phyloP scores from a whole-genome alignment of 2,797 vertebrate species.

The Characodon lateralis region DNA sequence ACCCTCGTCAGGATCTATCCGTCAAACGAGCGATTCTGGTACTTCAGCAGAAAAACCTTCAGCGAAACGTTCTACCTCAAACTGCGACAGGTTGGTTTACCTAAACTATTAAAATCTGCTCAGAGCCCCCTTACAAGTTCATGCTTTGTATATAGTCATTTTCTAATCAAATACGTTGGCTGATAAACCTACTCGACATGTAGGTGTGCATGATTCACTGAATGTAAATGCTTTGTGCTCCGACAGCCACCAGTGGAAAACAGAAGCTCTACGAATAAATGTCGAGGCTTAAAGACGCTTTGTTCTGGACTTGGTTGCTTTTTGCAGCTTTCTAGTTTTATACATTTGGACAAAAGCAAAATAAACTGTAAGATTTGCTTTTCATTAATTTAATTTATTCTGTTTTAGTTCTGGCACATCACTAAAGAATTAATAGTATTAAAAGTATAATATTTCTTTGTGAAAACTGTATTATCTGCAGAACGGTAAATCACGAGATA shows the following conservation, averaged over 20 bases:
- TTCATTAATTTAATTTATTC: background rate
- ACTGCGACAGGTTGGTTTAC: conserved; percentile 83
- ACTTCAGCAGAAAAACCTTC: conserved; percentile 97
- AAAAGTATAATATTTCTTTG: background rate
- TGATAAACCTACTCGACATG: background rate
- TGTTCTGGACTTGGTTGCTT: background rate
- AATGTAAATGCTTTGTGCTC: background rate
- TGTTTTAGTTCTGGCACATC: background rate
- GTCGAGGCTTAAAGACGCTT: background rate
- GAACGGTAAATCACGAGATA: background rate
- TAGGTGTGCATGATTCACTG: background rate
- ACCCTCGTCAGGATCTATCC: conserved; percentile 92
- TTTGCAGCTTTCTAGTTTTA: background rate
- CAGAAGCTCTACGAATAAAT: background rate
- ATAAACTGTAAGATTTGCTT: background rate
- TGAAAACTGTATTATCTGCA: background rate
- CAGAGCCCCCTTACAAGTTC: background rate
- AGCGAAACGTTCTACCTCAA: conserved; percentile 94
- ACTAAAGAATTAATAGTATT: background rate
- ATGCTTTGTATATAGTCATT: background rate
- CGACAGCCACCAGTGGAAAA: background rate
- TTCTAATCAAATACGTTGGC: background rate
- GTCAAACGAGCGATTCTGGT: conserved; percentile 97
- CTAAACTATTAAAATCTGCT: background rate
- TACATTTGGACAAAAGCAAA: background rate